A percentile compares a stretch with the other conserved stretches of the same genome.
phyloP scores from a whole-genome alignment of 2,797 vertebrate genomes.

The Nyctibius grandis region DNA sequence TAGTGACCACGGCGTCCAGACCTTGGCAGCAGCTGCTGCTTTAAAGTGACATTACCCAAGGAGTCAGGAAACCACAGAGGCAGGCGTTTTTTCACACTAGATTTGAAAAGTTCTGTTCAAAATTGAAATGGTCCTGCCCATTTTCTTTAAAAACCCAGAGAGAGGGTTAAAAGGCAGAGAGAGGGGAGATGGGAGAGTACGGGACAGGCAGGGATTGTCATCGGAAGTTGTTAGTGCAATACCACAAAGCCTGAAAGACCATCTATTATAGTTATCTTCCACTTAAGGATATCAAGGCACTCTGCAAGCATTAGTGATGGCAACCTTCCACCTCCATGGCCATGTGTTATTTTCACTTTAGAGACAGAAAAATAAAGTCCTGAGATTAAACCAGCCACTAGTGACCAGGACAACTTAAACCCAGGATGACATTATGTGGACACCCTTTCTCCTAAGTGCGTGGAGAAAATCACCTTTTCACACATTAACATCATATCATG shows the following conservation, averaged over 20 bases:
- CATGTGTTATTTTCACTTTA: neutral
- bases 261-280: neutral
- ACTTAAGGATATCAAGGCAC: neutral
- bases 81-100: neutral
- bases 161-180: no score
- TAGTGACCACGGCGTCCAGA: conserved; percentile 60
- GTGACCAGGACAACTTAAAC: neutral
- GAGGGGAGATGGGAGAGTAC: neutral
- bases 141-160: neutral
- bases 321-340: neutral
- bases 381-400: neutral
- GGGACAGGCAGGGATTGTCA: neutral
- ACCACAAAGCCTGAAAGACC: neutral
- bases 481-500: fast-evolving
- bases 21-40: conserved; percentile 68
- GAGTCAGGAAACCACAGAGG: neutral
- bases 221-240: fast-evolving
- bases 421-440: fast-evolving
- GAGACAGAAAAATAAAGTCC: neutral
- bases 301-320: neutral
- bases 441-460: neutral
- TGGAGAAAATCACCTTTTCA: neutral
- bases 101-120: neutral
- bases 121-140: neutral
- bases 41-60: conserved; percentile 41